Evolutionary conservation across 2,797 vertebrate genomes (phyloP), one percentile per base, ranked within the genome.

Genomic region (Chanos chanos): DNA sequence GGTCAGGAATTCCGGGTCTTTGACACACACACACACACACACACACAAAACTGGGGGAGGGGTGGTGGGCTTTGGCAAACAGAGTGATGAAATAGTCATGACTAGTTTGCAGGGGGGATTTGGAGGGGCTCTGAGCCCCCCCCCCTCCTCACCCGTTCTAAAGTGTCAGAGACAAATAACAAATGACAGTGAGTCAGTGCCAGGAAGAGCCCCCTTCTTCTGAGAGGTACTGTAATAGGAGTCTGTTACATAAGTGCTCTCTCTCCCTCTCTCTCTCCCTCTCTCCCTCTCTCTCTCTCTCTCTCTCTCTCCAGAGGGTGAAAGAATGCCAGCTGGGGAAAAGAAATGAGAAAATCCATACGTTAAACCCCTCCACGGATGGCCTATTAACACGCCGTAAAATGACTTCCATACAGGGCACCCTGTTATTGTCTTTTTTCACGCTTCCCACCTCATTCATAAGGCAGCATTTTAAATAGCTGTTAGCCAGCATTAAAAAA

Each of bases 1-100:
- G 75, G 80, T 78, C 49, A 80, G 74, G 83, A 84, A 85, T 85
- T 82, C 75, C 68, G 80, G 61, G 73, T 15, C 34, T 13, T 34
- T 13, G 5, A 13, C n/a, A 37, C 4, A 37, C 34, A 37, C 34
- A 37, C 12, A n/a, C 12, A 36, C 12, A 36, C 12, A 36, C 33
- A 36, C 33, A 36, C 33, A 36, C 33, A 36, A n/a, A n/a, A n/a
- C n/a, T n/a, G n/a, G n/a, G n/a, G n/a, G n/a, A n/a, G n/a, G n/a
- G n/a, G n/a, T n/a, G n/a, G n/a, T n/a, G n/a, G n/a, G n/a, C n/a
- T n/a, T n/a, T n/a, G n/a, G n/a, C n/a, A n/a, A n/a, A n/a, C n/a
- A n/a, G n/a, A n/a, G n/a, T n/a, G n/a, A n/a, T n/a, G n/a, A n/a
- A n/a, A n/a, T n/a, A n/a, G n/a, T n/a, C n/a, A n/a, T n/a, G n/a